A percentile compares a stretch with the other conserved stretches of the same genome.
Evolutionary conservation across 2,113 vertebrate species (phyloP).

Genomic region (Thamnaconus septentrionalis): DNA sequence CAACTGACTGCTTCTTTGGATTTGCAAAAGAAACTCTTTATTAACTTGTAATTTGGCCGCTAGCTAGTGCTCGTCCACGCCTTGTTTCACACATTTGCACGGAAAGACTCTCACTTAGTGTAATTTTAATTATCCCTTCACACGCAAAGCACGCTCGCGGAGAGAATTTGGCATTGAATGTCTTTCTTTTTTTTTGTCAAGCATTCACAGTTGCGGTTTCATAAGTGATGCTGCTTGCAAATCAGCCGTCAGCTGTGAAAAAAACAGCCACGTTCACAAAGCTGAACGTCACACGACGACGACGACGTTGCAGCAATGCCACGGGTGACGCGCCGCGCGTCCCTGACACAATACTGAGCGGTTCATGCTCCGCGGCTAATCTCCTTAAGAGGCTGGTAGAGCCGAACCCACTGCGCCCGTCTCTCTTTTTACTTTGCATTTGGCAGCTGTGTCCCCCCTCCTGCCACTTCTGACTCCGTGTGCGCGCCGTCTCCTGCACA

Average conservation of each 20-base stretch:
- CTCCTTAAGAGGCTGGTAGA: slow-evolving; percentile 21
- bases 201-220: background rate
- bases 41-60: slow-evolving; percentile 27
- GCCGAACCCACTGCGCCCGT: slow-evolving; percentile 13
- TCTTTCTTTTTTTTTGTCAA: background rate
- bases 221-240: background rate
- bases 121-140: background rate
- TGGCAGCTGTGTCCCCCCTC: background rate
- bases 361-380: slow-evolving; percentile 34
- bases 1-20: slow-evolving; percentile 30
- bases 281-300: too few relatives aligned
- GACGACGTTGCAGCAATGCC: too few relatives aligned
- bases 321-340: too few relatives aligned
- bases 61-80: too few relatives aligned
- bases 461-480: slow-evolving; percentile 1
- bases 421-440: background rate
- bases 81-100: too few relatives aligned
- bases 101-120: too few relatives aligned
- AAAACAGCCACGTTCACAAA: too few relatives aligned
- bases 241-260: background rate
- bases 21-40: slow-evolving; percentile 15
- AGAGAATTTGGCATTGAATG: background rate
- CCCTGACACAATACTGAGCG: slow-evolving; percentile 34
- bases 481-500: slow-evolving; percentile 19
- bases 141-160: too few relatives aligned